Percentiles rank a stretch among this genome's conserved stretches.
Evolutionary conservation across 2,888 invertebrate species (phyloP).

Genomic region (Lottia gigantea): DNA sequence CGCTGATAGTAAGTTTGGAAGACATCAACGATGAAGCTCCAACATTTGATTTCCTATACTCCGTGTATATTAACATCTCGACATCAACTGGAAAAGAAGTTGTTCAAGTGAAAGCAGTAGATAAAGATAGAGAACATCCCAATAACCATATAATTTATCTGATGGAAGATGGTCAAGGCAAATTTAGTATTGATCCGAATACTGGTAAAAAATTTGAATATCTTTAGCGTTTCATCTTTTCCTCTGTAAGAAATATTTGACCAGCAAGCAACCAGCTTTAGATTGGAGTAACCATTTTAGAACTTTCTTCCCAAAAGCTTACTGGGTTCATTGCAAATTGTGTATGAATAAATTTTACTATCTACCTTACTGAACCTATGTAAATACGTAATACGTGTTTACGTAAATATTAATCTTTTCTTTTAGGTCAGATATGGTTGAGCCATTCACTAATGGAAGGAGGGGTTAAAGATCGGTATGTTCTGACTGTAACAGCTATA

Average conservation of each 20-base stretch:
- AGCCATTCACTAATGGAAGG: neutral
- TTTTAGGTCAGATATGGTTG: neutral
- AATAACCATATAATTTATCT: conserved; percentile 34
- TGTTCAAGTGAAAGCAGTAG: conserved; percentile 19
- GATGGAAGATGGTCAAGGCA: conserved; percentile 27
- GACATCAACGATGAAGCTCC: conserved; percentile 30
- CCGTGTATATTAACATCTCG: conserved; percentile 5
- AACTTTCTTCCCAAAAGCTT: too few relatives aligned
- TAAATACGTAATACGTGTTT: too few relatives aligned
- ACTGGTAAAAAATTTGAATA: conserved; percentile 18
- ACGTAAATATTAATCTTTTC: neutral
- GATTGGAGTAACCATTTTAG: too few relatives aligned
- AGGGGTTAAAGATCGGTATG: neutral
- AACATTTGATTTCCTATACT: neutral
- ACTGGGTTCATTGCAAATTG: too few relatives aligned
- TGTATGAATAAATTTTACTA: too few relatives aligned
- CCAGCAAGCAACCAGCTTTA: too few relatives aligned
- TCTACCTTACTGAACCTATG: too few relatives aligned
- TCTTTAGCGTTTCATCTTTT: too few relatives aligned
- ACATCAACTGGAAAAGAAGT: conserved; percentile 18
- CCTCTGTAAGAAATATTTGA: too few relatives aligned
- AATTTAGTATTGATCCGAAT: conserved; percentile 25
- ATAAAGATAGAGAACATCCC: conserved; percentile 17
- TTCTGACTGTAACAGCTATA: neutral
- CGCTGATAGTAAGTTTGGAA: conserved; percentile 17